Base-by-base conservation (phyloP, 2,888 invertebrate genomes). In the Galerucella pusilla region DNA sequence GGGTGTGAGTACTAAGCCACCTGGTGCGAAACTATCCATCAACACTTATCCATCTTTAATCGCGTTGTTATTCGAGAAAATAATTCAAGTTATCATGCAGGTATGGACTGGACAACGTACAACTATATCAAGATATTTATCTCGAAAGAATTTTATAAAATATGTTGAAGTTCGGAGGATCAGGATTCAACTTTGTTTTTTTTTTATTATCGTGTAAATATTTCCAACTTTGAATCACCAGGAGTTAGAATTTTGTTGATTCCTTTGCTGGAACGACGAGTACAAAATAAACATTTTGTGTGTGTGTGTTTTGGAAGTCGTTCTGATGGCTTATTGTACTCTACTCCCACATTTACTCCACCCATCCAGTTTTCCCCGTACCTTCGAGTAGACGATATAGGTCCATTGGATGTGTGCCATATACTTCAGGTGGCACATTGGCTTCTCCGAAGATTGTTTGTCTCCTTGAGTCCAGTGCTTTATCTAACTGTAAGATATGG, bases 1-100 rank as follows among this genome's bases (percentile, higher is more conserved):
- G 84, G 85, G 85, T 84, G 84, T 83, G 83, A 81, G 83, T 79
- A 78, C 80, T 80, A 77, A 83, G 81, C 84, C 85, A 82, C 85
- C 85, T 81, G 83, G 79, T 79, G 85, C 73, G 84, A 80, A 76
- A 81, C 81, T 81, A 85, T 85, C 84, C 83, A 85, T 85, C 85
- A 85, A 82, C 81, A 82, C 80, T 83, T 84, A 82, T 81, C 81
- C 79, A 75, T 78, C 78, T 74, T 78, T 79, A 78, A 81, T 80
- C 82, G 77, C 77, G 77, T 76, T 68, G 77, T 74, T 78, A 77
- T 78, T 71, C 78, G 71, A 76, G 79, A 69, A 79, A 80, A 81
- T 76, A 79, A 79, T 80, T 59, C 65, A 6, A 28, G 35, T 63
- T 46, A 49, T 61, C 61, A 28, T 12, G 61, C 69, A 69, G 69